These are phyloP conservation scores for Drosophila tsacasi DNA, from an alignment of 1,140 invertebrate species.

Conservation along the genomic window DNA sequence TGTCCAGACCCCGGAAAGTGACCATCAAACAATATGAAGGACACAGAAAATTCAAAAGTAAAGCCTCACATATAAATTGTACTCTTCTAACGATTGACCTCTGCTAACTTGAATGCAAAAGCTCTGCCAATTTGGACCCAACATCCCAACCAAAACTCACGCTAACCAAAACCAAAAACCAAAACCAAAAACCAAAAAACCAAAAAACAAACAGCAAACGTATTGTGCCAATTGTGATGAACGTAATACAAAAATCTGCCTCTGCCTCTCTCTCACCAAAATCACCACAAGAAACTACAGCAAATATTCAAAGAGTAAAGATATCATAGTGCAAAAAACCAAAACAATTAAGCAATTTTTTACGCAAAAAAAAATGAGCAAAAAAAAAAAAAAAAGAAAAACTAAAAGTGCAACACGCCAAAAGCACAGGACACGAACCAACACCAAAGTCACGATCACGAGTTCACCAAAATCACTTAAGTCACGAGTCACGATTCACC, in stretches of 20 bases:
- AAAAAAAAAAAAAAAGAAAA: constrained; percentile 24
- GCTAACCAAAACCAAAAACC: constrained; percentile 38
- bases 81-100: constrained; percentile 27
- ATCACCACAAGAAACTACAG: constrained; percentile 38
- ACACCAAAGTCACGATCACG: constrained; percentile 47
- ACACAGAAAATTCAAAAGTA: constrained; percentile 45
- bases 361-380: constrained; percentile 21
- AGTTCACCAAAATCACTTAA: constrained; percentile 48
- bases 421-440: constrained; percentile 52
- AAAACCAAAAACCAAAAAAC: constrained; percentile 32
- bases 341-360: constrained; percentile 19
- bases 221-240: constrained; percentile 53
- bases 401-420: constrained; percentile 48
- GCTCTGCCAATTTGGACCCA: constrained; percentile 49
- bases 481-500: constrained; percentile 54
- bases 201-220: constrained; percentile 31
- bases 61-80: constrained; percentile 46
- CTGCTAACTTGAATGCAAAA: constrained; percentile 35
- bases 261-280: constrained; percentile 55
- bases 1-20: constrained; percentile 54
- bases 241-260: constrained; percentile 38
- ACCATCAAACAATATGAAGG: constrained; percentile 26
- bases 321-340: constrained; percentile 26
- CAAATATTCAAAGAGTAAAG: constrained; percentile 35
- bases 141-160: constrained; percentile 49